A percentile compares a stretch with the other conserved stretches of the same genome.
phyloP scores from a whole-genome alignment of 2,888 invertebrate species.

The Acleris emargana region DNA sequence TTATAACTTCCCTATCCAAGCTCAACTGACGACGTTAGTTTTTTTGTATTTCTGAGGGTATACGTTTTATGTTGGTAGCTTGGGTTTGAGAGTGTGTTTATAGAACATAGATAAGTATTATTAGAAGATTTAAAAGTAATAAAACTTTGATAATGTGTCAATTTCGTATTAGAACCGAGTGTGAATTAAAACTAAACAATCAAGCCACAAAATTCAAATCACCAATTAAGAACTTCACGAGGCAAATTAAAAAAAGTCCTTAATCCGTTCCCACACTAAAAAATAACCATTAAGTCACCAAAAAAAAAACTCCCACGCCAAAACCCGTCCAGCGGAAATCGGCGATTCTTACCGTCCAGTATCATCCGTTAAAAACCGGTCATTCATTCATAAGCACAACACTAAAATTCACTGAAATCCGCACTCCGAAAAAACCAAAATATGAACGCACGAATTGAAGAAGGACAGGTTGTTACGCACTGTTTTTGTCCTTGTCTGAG shows the following conservation, averaged over 20 bases:
- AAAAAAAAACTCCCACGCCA: conserved; percentile 55
- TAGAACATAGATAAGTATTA: too few relatives aligned
- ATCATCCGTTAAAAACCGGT: conserved; percentile 58
- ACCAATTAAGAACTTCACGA: conserved; percentile 27
- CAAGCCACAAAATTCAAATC: conserved; percentile 1
- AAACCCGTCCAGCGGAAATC: conserved; percentile 62
- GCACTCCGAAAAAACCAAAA: conserved; percentile 48
- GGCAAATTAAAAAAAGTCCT: conserved; percentile 40
- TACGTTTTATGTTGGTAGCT: too few relatives aligned
- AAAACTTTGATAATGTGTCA: background rate
- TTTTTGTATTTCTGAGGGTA: too few relatives aligned
- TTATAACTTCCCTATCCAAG: too few relatives aligned
- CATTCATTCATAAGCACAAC: conserved; percentile 61
- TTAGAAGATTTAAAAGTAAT: too few relatives aligned
- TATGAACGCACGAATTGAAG: conserved; percentile 48
- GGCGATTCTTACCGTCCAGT: conserved; percentile 49
- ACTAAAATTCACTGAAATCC: conserved; percentile 65
- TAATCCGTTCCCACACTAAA: conserved; percentile 48
- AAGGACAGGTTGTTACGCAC: conserved; percentile 43
- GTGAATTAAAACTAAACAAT: conserved; percentile 30
- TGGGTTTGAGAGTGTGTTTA: too few relatives aligned
- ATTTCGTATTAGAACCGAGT: background rate
- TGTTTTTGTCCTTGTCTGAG: conserved; percentile 45
- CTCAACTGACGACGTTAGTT: too few relatives aligned
- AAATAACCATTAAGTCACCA: conserved; percentile 44